phyloP scores from a whole-genome alignment of 2,797 vertebrate genomes.

The Anisognathus igniventris region DNA sequence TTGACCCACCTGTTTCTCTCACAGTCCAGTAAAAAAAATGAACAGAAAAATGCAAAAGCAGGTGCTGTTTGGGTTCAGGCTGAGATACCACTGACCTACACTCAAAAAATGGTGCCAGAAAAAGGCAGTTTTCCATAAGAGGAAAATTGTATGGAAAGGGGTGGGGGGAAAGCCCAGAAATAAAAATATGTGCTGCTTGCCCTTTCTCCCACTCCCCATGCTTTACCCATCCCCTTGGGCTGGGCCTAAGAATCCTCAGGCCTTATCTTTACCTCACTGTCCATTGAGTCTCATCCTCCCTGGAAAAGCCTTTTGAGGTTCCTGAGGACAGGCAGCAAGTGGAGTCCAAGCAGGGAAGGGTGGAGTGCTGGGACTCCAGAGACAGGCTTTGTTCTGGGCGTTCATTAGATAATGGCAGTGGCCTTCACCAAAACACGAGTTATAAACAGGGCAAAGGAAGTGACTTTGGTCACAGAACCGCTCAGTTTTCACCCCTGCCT shows the following conservation, averaged over 20 bases:
- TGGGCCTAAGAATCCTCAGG: background rate
- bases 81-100: background rate
- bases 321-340: background rate
- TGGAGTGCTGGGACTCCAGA: conserved; percentile 49
- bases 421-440: background rate
- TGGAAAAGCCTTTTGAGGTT: background rate
- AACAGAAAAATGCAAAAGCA: background rate
- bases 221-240: background rate
- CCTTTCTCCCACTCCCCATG: background rate
- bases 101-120: background rate
- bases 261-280: background rate
- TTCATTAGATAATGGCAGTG: conserved; percentile 39
- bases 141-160: background rate
- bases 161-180: background rate
- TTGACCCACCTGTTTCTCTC: background rate
- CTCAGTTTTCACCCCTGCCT: conserved; percentile 29
- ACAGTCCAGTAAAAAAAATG: background rate
- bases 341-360: background rate
- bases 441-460: conserved; percentile 48
- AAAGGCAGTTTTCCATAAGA: background rate
- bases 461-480: conserved; percentile 34
- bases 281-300: background rate
- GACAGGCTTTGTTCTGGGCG: background rate
- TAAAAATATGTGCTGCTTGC: background rate
- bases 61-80: background rate